A percentile compares a stretch with the other conserved stretches of the same genome.
Evolutionary conservation across 2,113 vertebrate genomes (phyloP).

Genomic region (Phylloscopus whistleri): DNA sequence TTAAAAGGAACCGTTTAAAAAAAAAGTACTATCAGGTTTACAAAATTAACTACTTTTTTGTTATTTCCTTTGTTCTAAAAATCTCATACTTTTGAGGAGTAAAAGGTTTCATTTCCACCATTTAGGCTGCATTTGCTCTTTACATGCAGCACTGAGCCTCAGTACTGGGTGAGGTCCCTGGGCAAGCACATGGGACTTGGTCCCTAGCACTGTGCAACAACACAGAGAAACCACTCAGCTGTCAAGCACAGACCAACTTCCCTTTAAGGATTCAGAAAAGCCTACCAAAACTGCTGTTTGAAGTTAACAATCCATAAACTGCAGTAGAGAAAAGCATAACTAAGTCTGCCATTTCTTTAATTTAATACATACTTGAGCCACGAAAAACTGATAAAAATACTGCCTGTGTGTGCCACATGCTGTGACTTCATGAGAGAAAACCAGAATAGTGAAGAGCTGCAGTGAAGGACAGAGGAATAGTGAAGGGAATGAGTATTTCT

Average conservation of each 20-base stretch:
- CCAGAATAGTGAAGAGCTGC: background rate
- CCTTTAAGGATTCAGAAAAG: background rate
- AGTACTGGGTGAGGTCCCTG: fast-evolving
- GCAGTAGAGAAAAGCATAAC: background rate
- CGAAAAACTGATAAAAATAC: background rate
- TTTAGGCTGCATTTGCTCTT: background rate
- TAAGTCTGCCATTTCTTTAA: background rate
- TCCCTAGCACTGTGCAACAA: background rate
- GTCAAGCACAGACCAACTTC: background rate
- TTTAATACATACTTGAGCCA: background rate
- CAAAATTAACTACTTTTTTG: background rate
- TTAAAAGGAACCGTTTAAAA: background rate
- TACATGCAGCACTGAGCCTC: background rate
- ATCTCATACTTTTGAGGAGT: background rate
- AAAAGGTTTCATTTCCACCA: background rate
- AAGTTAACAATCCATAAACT: background rate
- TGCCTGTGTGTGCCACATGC: background rate
- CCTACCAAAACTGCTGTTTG: background rate
- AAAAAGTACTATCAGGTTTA: background rate
- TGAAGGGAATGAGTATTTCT: background rate
- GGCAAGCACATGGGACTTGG: background rate
- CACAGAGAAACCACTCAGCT: background rate
- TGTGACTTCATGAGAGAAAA: background rate
- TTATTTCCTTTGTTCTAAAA: background rate
- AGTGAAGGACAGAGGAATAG: background rate